Evolutionary conservation across 2,888 invertebrate species (phyloP).

Genomic region (Trichogramma dendrolimi): DNA sequence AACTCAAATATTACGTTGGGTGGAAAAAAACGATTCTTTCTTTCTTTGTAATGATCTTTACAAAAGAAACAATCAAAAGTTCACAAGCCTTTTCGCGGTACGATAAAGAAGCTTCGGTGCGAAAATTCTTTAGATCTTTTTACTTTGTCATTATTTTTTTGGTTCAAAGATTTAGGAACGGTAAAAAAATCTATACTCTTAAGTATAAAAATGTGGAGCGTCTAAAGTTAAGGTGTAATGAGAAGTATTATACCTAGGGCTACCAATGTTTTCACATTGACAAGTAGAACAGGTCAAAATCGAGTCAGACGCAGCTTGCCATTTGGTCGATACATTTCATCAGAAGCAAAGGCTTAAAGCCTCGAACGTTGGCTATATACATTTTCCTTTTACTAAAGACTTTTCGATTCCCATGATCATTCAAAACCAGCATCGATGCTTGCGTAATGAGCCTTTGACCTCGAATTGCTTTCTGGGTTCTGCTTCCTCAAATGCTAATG

Average conservation of each 20-base stretch:
- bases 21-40: too few species aligned
- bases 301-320: conserved; percentile 19
- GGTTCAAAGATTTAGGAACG: too few species aligned
- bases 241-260: too few species aligned
- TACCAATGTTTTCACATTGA: background rate
- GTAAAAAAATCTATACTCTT: too few species aligned
- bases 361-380: background rate
- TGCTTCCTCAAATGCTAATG: conserved; percentile 11
- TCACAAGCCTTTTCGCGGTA: conserved; percentile 4
- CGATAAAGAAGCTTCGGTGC: too few species aligned
- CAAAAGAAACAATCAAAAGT: conserved; percentile 7
- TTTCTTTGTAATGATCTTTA: too few species aligned
- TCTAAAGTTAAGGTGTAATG: too few species aligned
- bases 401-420: conserved; percentile 21
- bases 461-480: background rate
- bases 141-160: too few species aligned
- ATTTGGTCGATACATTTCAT: conserved; percentile 25
- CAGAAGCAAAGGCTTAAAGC: conserved; percentile 7
- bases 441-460: conserved; percentile 17
- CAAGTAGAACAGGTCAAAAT: conserved; percentile 29
- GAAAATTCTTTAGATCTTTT: too few species aligned
- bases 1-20: too few species aligned
- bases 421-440: conserved; percentile 21
- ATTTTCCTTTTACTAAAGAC: conserved; percentile 5
- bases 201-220: too few species aligned